Evolutionary conservation across 2,113 vertebrate genomes (phyloP).

Genomic region (Spermophilus dauricus): DNA sequence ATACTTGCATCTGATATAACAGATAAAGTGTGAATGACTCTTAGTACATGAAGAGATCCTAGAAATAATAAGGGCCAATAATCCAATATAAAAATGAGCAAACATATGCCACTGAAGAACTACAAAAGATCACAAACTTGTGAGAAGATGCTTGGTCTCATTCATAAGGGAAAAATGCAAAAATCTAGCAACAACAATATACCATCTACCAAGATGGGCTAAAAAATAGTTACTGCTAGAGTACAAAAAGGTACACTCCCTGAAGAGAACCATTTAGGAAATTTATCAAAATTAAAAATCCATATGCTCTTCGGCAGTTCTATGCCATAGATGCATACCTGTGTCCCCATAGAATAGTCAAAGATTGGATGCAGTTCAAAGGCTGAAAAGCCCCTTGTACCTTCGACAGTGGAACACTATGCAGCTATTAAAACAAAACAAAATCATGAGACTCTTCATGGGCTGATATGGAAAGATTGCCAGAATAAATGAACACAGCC

Average conservation of each 20-base stretch:
- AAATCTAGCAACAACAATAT: neutral
- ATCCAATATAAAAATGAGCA: neutral
- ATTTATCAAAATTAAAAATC: conserved; percentile 24
- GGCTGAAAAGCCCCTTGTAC: neutral
- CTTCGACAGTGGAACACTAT: neutral
- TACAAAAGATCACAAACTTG: neutral
- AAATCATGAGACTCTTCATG: neutral
- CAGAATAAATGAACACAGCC: neutral
- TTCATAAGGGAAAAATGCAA: neutral
- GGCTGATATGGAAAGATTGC: neutral
- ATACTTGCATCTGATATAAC: neutral
- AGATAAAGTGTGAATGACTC: neutral
- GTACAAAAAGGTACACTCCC: neutral
- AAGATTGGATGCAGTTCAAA: neutral
- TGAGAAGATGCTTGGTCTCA: neutral
- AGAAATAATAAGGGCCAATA: neutral
- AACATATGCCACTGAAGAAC: neutral
- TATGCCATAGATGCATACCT: neutral
- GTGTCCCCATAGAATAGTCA: neutral
- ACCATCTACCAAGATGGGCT: neutral
- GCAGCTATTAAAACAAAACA: neutral
- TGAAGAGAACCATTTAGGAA: neutral
- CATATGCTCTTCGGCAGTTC: neutral
- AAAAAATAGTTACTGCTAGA: neutral
- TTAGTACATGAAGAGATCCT: neutral